A percentile compares a stretch with the other conserved stretches of the same genome.
Evolutionary conservation across 2,888 invertebrate species (phyloP).

Genomic region (Heteropelma amictum): DNA sequence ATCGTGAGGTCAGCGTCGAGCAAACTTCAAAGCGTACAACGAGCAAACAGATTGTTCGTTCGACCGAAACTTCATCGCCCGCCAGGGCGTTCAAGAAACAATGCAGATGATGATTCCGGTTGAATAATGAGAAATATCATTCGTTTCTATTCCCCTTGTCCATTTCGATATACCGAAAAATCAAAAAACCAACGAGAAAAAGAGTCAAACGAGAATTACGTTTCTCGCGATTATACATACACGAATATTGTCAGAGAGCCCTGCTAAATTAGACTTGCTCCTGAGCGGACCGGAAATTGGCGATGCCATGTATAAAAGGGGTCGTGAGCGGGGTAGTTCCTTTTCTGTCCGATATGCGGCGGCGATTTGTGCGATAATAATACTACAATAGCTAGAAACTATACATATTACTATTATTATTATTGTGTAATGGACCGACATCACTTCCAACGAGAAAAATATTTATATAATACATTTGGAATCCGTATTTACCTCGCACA

Average conservation of each 20-base stretch:
- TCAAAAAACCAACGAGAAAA: slow-evolving; percentile 1
- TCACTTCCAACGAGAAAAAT: slow-evolving; percentile 22
- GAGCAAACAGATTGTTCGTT: slow-evolving; percentile 62
- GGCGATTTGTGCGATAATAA: slow-evolving; percentile 1
- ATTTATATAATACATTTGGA: slow-evolving; percentile 1
- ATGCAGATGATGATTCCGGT: slow-evolving; percentile 32
- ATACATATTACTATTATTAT: background rate
- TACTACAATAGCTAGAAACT: slow-evolving; percentile 1
- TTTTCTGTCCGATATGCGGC: slow-evolving; percentile 11
- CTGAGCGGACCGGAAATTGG: background rate
- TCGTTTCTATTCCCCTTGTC: background rate
- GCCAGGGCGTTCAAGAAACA: slow-evolving; percentile 39
- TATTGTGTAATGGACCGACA: background rate
- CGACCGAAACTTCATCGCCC: slow-evolving; percentile 37
- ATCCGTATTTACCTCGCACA: slow-evolving; percentile 35
- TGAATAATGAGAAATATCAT: background rate
- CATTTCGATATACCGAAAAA: background rate
- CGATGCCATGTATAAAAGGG: background rate
- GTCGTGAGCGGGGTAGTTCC: slow-evolving; percentile 6
- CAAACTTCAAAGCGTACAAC: slow-evolving; percentile 54
- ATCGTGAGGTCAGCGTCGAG: slow-evolving; percentile 14
- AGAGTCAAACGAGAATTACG: background rate
- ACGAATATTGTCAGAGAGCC: background rate
- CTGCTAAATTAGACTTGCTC: background rate
- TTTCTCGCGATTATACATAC: background rate